Evolutionary conservation across 2,113 vertebrate species (phyloP).

Genomic region (Ramphastos sulfuratus): DNA sequence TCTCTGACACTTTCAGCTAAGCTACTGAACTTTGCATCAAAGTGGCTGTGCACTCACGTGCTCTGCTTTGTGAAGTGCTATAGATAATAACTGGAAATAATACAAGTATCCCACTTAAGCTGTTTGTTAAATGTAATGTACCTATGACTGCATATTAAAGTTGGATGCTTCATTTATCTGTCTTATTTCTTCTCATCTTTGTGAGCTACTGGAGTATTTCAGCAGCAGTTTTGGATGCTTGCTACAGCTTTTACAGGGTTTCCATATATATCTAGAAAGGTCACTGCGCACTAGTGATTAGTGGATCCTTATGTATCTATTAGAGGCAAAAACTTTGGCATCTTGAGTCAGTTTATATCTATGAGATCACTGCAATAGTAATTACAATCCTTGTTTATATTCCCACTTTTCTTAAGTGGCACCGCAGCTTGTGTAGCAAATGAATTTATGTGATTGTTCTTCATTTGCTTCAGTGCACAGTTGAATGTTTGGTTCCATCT

Average conservation of each 20-base stretch:
- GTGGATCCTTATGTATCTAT: not conserved
- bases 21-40: slow-evolving; percentile 39
- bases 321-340: not conserved
- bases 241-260: not conserved
- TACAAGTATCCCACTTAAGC: not conserved
- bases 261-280: not conserved
- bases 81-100: not conserved
- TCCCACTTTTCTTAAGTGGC: not conserved
- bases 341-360: not conserved
- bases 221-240: not conserved
- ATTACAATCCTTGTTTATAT: not conserved
- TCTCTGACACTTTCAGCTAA: slow-evolving; percentile 19
- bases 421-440: not conserved
- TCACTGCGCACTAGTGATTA: not conserved
- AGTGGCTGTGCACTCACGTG: not conserved
- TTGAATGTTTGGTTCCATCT: not conserved
- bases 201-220: not conserved
- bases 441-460: not conserved
- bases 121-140: not conserved
- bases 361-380: not conserved
- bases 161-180: not conserved
- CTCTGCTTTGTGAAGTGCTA: not conserved
- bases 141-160: not conserved
- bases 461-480: not conserved
- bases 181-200: not conserved